Conservation (phyloP, 2,113 vertebrate species). For the Heterotilapia buettikoferi region DNA sequence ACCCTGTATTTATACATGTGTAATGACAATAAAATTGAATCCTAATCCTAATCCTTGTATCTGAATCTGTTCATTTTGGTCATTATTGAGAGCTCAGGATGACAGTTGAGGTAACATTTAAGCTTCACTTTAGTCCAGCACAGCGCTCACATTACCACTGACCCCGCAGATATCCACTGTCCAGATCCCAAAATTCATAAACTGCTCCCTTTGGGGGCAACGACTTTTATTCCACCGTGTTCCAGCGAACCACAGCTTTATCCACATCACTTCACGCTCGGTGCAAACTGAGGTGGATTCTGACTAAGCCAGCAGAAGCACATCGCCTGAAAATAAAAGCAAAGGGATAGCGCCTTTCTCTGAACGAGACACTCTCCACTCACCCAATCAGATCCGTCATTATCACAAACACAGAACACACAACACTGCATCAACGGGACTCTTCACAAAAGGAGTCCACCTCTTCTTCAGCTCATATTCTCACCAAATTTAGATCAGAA, state of each 20-base stretch:
- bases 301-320: background rate
- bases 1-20: background rate
- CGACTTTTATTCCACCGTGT: too few relatives aligned
- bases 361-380: background rate
- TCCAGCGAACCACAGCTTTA: background rate
- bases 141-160: background rate
- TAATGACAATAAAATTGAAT: background rate
- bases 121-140: background rate
- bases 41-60: background rate
- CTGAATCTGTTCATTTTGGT: background rate
- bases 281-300: background rate
- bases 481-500: background rate
- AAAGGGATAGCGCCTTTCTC: background rate
- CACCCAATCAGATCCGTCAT: background rate
- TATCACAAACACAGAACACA: background rate
- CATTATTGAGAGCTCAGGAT: background rate
- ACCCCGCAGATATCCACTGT: background rate
- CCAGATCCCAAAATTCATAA: background rate
- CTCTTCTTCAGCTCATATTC: background rate
- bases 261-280: background rate
- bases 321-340: background rate
- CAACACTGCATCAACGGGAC: background rate
- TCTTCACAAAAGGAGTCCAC: background rate
- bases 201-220: background rate
- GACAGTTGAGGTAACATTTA: background rate